These are phyloP conservation scores for Aporophyla nigra DNA, from an alignment of 2,888 invertebrate genomes.

Conservation along the genomic window DNA sequence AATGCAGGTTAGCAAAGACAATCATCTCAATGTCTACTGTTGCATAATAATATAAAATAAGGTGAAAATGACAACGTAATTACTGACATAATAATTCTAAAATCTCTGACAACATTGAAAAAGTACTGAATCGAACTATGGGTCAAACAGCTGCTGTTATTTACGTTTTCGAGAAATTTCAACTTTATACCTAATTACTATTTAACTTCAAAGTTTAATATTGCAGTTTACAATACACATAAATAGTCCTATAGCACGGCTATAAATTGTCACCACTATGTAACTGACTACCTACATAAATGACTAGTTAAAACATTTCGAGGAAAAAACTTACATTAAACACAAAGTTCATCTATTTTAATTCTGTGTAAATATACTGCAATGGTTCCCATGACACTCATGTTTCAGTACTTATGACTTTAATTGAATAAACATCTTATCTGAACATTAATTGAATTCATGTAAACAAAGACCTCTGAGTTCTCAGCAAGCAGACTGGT, in stretches of 20 bases:
- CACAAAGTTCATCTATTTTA: constrained; percentile 14
- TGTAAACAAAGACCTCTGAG: constrained; percentile 40
- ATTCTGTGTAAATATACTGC: constrained; percentile 23
- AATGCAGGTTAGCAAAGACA: neutral
- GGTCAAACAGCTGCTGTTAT: neutral
- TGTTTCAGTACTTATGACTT: constrained; percentile 31
- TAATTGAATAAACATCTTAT: constrained; percentile 21
- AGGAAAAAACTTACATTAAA: constrained; percentile 48
- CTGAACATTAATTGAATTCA: constrained; percentile 26
- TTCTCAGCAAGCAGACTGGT: constrained; percentile 24
- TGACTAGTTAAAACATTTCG: constrained; percentile 28
- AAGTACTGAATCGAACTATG: neutral
- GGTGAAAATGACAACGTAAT: neutral
- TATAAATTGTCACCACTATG: constrained; percentile 8
- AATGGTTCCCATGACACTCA: constrained; percentile 40
- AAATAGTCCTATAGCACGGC: neutral
- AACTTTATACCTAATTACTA: neutral
- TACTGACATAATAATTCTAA: constrained; percentile 3
- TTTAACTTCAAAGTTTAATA: constrained; percentile 2
- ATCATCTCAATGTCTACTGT: neutral
- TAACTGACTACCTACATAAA: constrained; percentile 15
- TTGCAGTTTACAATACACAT: neutral
- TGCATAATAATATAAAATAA: neutral
- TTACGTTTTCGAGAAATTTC: neutral
- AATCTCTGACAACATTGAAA: neutral